Conservation (phyloP, 2,888 invertebrate genomes). For the Dysmachus trigonus region DNA sequence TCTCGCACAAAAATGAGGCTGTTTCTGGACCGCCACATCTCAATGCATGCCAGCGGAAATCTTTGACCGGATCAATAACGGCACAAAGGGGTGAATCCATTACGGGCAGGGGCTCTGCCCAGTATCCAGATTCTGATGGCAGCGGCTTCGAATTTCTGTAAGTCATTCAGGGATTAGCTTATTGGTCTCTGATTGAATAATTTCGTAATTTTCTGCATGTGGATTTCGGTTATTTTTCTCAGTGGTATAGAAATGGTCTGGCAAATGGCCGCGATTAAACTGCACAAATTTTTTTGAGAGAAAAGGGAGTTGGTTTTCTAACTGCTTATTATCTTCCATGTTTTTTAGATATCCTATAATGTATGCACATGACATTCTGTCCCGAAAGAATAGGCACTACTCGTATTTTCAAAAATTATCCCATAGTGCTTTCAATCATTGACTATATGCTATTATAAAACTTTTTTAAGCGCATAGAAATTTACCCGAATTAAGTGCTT, state of each 20-base stretch:
- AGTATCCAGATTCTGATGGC: conserved; percentile 69
- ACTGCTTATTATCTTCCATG: neutral
- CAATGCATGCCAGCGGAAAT: conserved; percentile 81
- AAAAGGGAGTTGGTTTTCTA: too few relatives aligned
- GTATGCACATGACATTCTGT: too few relatives aligned
- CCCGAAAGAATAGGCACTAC: too few relatives aligned
- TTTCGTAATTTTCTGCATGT: neutral
- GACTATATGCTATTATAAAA: too few relatives aligned
- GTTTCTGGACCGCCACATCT: conserved; percentile 80
- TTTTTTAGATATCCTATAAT: too few relatives aligned
- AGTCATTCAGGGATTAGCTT: neutral
- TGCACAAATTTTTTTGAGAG: neutral
- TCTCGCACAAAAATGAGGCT: conserved; percentile 81
- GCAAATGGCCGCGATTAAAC: neutral
- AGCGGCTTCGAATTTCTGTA: conserved; percentile 62
- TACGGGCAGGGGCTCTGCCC: conserved; percentile 74
- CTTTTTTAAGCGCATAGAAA: too few relatives aligned
- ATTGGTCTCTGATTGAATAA: neutral
- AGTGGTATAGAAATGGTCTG: neutral
- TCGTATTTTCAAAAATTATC: too few relatives aligned
- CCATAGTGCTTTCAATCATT: too few relatives aligned
- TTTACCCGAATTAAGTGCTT: too few relatives aligned
- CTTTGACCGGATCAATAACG: conserved; percentile 77
- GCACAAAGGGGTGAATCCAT: conserved; percentile 75
- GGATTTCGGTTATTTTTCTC: neutral